Evolutionary conservation across 1,140 invertebrate species (phyloP), one percentile per base, ranked within the genome.

Genomic region (Calycopis cecrops): DNA sequence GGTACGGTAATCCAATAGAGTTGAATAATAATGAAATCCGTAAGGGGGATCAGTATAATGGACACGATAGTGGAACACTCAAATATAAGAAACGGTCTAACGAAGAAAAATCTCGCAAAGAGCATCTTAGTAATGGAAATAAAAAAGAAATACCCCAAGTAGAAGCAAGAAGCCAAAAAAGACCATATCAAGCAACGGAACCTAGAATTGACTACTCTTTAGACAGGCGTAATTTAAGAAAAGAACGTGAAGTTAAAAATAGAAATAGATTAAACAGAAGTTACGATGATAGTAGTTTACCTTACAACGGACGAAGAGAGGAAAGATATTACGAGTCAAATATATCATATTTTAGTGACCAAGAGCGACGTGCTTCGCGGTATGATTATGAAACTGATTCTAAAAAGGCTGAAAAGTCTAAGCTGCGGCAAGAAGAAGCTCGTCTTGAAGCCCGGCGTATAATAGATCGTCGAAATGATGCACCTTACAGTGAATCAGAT

Each of bases 311-410:
- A 38, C 73, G 67, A 67, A 89, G 50, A 81, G 90, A 76, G 83
- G 91, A 73, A 69, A 89, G 54, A 79, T 91, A 74, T 81, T 91
- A 76, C 64, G 89, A 78, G 63, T 72, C 76, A 9, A 85, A 87
- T 38, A 88, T 79, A 73, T 84, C 65, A 48, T 89, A 78, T 37
- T 81, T 80, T 50, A 82, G 86, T 59, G 89, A 90, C 16, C 89
- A 73, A 81, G 89, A 67, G 87, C 88, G 75, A 72, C 88, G 65
- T 77, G 87, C 55, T 61, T 92, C 69, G 64, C 89, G 79, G 78
- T 91, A 76, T 77, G 91, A 83, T 72, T 91, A 59, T 82, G 90
- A 79, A 76, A 91, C 64, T 71, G 91, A 85, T 69, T 92, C 85
- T 0, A 91, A 91, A 49, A 90, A 90, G 52, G 88, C 88, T 0